Percentiles rank a stretch among this genome's conserved stretches.
Evolutionary conservation across 1,140 invertebrate genomes (phyloP).

Genomic region (Aphelinus certus): DNA sequence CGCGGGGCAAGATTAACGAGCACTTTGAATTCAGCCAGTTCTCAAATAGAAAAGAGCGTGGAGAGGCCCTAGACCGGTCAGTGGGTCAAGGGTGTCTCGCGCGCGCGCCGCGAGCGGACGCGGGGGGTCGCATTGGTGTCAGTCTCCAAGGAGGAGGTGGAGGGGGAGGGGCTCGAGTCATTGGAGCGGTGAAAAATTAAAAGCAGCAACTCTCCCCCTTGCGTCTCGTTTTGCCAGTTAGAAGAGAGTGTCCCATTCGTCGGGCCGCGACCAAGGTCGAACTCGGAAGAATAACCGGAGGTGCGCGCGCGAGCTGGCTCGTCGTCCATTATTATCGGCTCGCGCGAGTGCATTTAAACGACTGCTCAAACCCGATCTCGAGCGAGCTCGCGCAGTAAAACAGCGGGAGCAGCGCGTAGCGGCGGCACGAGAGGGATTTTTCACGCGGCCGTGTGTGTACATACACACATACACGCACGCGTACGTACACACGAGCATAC

Average conservation of each 20-base stretch:
- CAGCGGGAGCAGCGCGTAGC: too few species aligned
- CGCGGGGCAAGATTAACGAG: neutral
- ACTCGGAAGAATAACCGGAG: too few species aligned
- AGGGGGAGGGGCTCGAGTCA: neutral
- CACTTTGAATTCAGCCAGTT: slow-evolving; percentile 13
- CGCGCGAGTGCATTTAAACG: neutral
- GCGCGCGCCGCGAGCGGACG: neutral
- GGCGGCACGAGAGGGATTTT: too few species aligned
- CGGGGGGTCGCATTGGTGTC: slow-evolving; percentile 11
- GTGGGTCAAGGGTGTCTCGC: slow-evolving; percentile 33
- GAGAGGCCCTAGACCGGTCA: slow-evolving; percentile 4
- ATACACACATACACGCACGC: neutral
- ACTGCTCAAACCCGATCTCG: neutral
- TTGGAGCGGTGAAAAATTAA: neutral
- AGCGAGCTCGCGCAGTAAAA: too few species aligned
- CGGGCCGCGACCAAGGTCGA: too few species aligned
- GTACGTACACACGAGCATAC: too few species aligned
- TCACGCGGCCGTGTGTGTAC: too few species aligned
- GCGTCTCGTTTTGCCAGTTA: neutral
- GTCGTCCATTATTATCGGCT: neutral
- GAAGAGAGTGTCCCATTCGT: neutral
- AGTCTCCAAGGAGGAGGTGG: neutral
- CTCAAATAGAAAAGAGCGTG: slow-evolving; percentile 10
- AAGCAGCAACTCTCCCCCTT: too few species aligned
- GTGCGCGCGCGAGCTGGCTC: too few species aligned